Evolutionary conservation across 2,888 invertebrate species (phyloP), one percentile per base, ranked within the genome.

Genomic region (Cryptocephalus moraei): DNA sequence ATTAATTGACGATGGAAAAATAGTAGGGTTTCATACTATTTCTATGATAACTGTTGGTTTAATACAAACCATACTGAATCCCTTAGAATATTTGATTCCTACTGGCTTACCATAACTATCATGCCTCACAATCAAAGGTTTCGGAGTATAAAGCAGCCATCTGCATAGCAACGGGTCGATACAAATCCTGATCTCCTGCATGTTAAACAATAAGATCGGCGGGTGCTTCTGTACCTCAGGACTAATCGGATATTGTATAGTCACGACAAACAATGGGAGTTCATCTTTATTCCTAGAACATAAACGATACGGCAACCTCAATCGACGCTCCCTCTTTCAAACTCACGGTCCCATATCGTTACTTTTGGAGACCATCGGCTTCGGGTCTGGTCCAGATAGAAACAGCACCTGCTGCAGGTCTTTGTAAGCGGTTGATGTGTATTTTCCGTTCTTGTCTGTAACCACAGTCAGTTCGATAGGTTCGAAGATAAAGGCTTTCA

Each of bases 151-250:
- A 1, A 78, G 70, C n/a, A 84, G 65, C 79, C 81, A 84, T 38
- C 75, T 72, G 44, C 79, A 73, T 9, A 84, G 63, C n/a, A 84
- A 66, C 0, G 84, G 84, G 65, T 84, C 84, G 1, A 82, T 59
- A 33, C 75, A 75, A 34, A 76, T 67, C 53, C 73, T 67, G 48
- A 75, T 73, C 60, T 77, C 73, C 50, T 73, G 69, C 8, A 76
- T 52, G 59, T 72, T 71, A 51, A 76, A 73, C 1, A 73, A 66
- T n/a, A 76, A 44, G 38, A 78, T 63, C 0, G 76, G 67, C 4
- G 76, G 71, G 61, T 76, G 73, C 13, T 64, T 61, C 54, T 74
- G 73, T 36, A 61, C 56, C 12, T 68, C 65, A 8, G 70, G 64
- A 54, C 63, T 61, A 41, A 70, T 57, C 10, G 75, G 72, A 61